phyloP scores from a whole-genome alignment of 2,113 vertebrate species.

The Mobula hypostoma region DNA sequence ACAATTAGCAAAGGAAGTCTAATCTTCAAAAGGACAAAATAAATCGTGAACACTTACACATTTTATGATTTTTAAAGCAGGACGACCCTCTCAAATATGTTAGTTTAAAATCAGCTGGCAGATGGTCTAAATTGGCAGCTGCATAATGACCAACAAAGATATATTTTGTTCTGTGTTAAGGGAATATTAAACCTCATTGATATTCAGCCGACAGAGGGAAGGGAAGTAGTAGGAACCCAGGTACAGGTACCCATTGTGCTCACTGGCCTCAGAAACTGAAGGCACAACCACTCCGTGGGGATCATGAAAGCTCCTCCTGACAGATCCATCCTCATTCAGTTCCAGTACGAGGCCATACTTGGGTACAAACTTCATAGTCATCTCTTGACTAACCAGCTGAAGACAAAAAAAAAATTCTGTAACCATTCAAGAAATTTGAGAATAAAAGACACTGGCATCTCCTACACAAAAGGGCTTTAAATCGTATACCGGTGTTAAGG shows the following conservation, averaged over 20 bases:
- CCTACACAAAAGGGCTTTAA: background rate
- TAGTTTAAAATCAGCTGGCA: background rate
- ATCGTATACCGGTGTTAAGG: background rate
- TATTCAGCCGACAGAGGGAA: slow-evolving; percentile 73
- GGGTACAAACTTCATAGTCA: slow-evolving; percentile 73
- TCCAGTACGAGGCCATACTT: slow-evolving; percentile 84
- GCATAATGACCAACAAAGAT: background rate
- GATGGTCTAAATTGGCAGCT: background rate
- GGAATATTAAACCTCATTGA: slow-evolving; percentile 56
- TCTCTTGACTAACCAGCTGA: slow-evolving; percentile 81
- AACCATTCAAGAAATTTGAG: background rate
- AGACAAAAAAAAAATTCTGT: slow-evolving; percentile 17
- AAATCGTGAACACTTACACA: background rate
- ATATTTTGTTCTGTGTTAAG: background rate
- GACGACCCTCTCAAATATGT: background rate
- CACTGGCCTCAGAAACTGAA: slow-evolving; percentile 79
- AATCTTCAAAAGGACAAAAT: background rate
- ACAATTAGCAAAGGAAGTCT: background rate
- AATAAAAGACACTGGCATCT: background rate
- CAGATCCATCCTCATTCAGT: slow-evolving; percentile 75
- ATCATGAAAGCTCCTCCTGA: slow-evolving; percentile 84
- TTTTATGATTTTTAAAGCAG: slow-evolving; percentile 4
- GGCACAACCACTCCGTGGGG: slow-evolving; percentile 67
- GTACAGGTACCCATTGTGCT: slow-evolving; percentile 77
- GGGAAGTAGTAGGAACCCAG: slow-evolving; percentile 85